Conservation (phyloP, 1,140 invertebrate species). For the Eumaeus atala region DNA sequence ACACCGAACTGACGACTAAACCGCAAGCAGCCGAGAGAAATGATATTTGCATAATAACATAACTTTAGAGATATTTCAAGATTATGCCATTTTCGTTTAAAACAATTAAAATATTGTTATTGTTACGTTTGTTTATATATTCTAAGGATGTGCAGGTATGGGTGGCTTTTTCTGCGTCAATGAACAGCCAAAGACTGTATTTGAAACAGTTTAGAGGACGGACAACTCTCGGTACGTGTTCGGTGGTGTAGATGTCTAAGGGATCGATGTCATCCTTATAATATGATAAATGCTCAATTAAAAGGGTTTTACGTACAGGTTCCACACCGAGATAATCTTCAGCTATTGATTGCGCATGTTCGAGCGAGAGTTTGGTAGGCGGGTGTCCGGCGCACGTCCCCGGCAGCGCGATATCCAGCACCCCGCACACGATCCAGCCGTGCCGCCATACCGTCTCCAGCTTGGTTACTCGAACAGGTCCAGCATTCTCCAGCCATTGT, state of each 20-base stretch:
- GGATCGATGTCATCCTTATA: too few species aligned
- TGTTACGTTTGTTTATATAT: too few species aligned
- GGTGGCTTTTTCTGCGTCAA: too few species aligned
- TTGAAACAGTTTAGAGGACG: too few species aligned
- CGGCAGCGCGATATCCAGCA: constrained; percentile 73
- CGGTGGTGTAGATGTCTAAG: too few species aligned
- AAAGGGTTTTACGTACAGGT: constrained; percentile 57
- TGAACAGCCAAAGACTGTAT: too few species aligned
- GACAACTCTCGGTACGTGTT: too few species aligned
- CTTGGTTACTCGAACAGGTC: constrained; percentile 49
- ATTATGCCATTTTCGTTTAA: too few species aligned
- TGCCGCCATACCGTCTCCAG: constrained; percentile 73
- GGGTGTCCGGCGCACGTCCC: constrained; percentile 74
- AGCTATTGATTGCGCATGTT: constrained; percentile 74
- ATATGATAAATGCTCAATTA: background rate
- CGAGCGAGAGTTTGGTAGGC: constrained; percentile 66
- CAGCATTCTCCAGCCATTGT: constrained; percentile 61
- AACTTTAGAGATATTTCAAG: background rate
- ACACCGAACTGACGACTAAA: too few species aligned
- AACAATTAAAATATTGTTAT: too few species aligned
- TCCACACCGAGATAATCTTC: constrained; percentile 75
- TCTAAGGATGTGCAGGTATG: too few species aligned
- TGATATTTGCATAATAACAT: background rate
- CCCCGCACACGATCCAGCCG: constrained; percentile 75
- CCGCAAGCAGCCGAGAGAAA: too few species aligned